phyloP scores from a whole-genome alignment of 2,888 invertebrate species.

The Schrankia costaestrigalis region DNA sequence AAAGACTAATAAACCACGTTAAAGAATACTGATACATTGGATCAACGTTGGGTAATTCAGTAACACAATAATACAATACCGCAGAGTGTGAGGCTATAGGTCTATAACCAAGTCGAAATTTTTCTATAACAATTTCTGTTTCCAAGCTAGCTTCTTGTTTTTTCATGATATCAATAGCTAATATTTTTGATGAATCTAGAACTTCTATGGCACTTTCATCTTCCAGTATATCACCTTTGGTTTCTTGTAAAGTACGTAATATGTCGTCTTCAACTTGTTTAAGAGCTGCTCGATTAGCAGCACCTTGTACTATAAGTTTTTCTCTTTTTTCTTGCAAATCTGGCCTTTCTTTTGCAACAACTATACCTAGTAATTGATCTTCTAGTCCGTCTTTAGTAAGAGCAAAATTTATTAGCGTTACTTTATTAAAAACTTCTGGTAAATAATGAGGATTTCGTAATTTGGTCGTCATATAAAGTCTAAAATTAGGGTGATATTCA shows the following conservation, averaged over 20 bases:
- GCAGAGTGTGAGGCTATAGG: slow-evolving; percentile 91
- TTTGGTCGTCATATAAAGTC: slow-evolving; percentile 91
- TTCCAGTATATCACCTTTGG: slow-evolving; percentile 94
- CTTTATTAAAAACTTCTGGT: slow-evolving; percentile 91
- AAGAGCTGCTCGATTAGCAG: slow-evolving; percentile 89
- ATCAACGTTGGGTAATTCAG: slow-evolving; percentile 90
- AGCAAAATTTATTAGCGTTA: slow-evolving; percentile 91
- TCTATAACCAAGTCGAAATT: slow-evolving; percentile 86
- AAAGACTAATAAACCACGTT: slow-evolving; percentile 92
- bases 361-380: slow-evolving; percentile 91
- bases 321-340: slow-evolving; percentile 91
- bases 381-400: slow-evolving; percentile 90
- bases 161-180: slow-evolving; percentile 90
- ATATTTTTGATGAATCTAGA: slow-evolving; percentile 90
- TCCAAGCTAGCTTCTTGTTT: slow-evolving; percentile 89
- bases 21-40: slow-evolving; percentile 95
- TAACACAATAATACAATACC: slow-evolving; percentile 89
- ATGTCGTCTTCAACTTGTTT: slow-evolving; percentile 95
- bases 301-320: slow-evolving; percentile 88
- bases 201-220: slow-evolving; percentile 94
- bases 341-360: slow-evolving; percentile 91
- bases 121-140: slow-evolving; percentile 88
- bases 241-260: slow-evolving; percentile 88
- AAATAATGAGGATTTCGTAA: slow-evolving; percentile 91
- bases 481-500: slow-evolving; percentile 87